Evolutionary conservation across 1,140 invertebrate species (phyloP), one percentile per base, ranked within the genome.

Genomic region (Whitmania pigra): DNA sequence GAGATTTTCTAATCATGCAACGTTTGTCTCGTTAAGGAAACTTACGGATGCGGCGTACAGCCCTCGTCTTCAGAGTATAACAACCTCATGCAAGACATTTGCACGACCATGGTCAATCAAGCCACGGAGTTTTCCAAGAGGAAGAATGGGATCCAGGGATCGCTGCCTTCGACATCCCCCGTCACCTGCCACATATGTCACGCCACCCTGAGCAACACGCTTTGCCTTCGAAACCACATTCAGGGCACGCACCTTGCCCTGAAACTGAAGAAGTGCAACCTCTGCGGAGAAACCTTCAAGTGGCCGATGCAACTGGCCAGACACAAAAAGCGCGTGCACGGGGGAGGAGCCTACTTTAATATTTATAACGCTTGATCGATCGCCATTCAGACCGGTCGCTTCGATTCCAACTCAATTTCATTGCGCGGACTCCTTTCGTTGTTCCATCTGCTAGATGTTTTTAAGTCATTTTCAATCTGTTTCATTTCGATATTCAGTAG

Each of bases 231-330:
- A 17, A 70, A 70, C 29, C 69, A 70, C 69, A 70, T 70, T 22
- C 69, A 53, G 31, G 69, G 69, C 53, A 70, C 69, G n/a, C 69
- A 70, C 22, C 53, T 70, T 5, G 69, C 69, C 3, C 53, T 70
- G 17, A 70, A 70, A 53, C 25, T 49, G 69, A 53, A 54, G 49
- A 36, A 49, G n/a, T 70, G 69, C 53, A 70, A 70, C 43, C 25
- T 70, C 40, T 70, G 69, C 69, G 69, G 69, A 13, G 69, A 70
- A 18, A 70, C 31, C 25, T 70, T 70, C 53, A 70, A 70, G 53
- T 70, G 69, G 69, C 22, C 69, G 43, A 70, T 70, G 69, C 69
- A 70, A 53, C 53, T 70, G 29, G 69, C 69, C 31, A 20, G 69
- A 53, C 69, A 70, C 69, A 70, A 70, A 53, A 70, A 70, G 53